Conservation (phyloP, 2,797 vertebrate genomes). For the Phrynocephalus forsythii region DNA sequence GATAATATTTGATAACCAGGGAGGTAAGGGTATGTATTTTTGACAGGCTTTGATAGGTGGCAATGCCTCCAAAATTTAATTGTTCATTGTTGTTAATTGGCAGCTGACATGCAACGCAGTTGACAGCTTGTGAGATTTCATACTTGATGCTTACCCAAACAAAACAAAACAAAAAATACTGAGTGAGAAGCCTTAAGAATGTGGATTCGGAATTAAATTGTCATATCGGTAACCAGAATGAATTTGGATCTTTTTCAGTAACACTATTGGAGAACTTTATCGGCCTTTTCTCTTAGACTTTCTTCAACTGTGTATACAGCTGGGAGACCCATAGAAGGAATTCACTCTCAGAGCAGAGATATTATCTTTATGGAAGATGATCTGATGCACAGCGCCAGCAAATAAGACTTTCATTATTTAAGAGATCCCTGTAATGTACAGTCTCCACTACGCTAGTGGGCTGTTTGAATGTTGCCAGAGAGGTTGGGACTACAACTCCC, state of each 20-base stretch:
- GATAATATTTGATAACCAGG: background rate
- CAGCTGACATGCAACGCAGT: background rate
- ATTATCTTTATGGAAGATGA: background rate
- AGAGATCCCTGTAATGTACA: background rate
- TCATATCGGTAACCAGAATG: background rate
- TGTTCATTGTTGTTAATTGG: background rate
- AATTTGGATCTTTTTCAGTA: background rate
- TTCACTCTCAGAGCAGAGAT: background rate
- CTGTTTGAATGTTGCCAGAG: too few species aligned
- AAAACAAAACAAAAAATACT: background rate
- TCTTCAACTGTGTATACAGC: background rate
- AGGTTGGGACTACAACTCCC: too few species aligned
- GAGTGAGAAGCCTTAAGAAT: background rate
- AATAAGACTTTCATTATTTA: background rate
- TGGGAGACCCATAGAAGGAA: background rate
- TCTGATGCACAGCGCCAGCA: background rate
- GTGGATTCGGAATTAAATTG: background rate
- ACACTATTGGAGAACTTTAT: background rate
- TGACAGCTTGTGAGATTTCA: conserved; percentile 1
- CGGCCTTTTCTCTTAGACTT: background rate
- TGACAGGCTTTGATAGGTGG: background rate
- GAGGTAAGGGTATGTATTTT: background rate
- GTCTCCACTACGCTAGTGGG: too few species aligned
- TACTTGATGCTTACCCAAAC: background rate
- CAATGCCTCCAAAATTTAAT: background rate